Percentiles rank a stretch among this genome's conserved stretches.
phyloP scores from a whole-genome alignment of 1,140 invertebrate species.

The Drosophila auraria region DNA sequence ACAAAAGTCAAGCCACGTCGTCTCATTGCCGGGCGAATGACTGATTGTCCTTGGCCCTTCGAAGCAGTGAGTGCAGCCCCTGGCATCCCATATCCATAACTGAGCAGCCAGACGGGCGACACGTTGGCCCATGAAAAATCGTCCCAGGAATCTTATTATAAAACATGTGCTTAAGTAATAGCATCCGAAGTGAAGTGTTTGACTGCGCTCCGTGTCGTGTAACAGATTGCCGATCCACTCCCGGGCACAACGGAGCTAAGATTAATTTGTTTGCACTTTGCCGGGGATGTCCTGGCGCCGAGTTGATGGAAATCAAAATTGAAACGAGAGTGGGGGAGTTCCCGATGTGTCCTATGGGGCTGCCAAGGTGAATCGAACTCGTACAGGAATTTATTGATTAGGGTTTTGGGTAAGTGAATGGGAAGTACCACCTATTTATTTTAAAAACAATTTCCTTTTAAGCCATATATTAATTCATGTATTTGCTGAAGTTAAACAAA shows the following conservation, averaged over 20 bases:
- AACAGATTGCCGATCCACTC: constrained; percentile 56
- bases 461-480: too few species aligned
- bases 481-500: too few species aligned
- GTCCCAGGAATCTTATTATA: constrained; percentile 52
- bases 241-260: constrained; percentile 36
- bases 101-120: constrained; percentile 42
- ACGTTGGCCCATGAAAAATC: constrained; percentile 63
- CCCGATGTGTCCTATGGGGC: too few species aligned
- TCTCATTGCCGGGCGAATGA: constrained; percentile 71
- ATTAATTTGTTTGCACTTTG: constrained; percentile 61
- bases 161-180: constrained; percentile 65
- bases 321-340: neutral
- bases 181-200: constrained; percentile 53
- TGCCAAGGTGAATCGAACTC: constrained; percentile 6
- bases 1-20: constrained; percentile 68
- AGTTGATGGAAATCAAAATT: constrained; percentile 40
- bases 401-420: neutral
- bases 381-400: neutral
- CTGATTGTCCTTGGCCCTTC: constrained; percentile 65
- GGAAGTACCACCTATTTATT: too few species aligned
- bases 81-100: constrained; percentile 40
- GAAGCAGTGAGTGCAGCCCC: constrained; percentile 1
- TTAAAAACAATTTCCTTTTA: too few species aligned
- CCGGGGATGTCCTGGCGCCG: constrained; percentile 14
- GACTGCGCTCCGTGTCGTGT: constrained; percentile 45